Evolutionary conservation across 2,888 invertebrate species (phyloP).

Genomic region (Saturnia japonica): DNA sequence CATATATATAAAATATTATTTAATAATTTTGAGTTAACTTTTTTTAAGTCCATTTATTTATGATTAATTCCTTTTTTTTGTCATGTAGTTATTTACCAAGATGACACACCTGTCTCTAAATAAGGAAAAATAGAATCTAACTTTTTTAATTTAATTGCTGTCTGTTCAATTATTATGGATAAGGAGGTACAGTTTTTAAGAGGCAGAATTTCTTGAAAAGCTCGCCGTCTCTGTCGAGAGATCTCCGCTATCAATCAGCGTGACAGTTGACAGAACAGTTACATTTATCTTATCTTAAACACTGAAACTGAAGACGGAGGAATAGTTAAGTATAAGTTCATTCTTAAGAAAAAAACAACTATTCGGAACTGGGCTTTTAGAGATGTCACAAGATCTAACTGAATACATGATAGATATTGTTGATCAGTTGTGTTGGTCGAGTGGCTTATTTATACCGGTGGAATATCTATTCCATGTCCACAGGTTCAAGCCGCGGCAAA

Average conservation of each 20-base stretch:
- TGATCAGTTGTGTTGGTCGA: too few relatives aligned
- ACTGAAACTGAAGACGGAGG: conserved; percentile 42
- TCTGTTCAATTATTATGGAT: conserved; percentile 8
- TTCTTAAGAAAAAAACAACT: conserved; percentile 34
- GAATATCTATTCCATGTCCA: too few relatives aligned
- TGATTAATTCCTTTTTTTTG: too few relatives aligned
- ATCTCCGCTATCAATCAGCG: conserved; percentile 63
- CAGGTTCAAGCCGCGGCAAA: too few relatives aligned
- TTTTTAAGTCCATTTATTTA: too few relatives aligned
- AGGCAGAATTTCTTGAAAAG: conserved; percentile 38
- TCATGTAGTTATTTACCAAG: not conserved
- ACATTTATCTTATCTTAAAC: conserved; percentile 65
- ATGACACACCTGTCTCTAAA: not conserved
- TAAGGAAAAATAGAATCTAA: not conserved
- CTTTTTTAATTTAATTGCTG: conserved; percentile 5
- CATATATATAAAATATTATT: too few relatives aligned
- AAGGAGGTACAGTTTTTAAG: conserved; percentile 14
- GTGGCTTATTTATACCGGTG: too few relatives aligned
- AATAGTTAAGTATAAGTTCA: conserved; percentile 48
- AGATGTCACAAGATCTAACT: not conserved
- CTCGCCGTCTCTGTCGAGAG: conserved; percentile 51
- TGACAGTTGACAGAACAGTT: conserved; percentile 69
- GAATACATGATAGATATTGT: not conserved
- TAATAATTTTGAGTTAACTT: too few relatives aligned
- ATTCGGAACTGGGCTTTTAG: not conserved